These are phyloP conservation scores for Seira ritae DNA, from an alignment of 2,888 invertebrate genomes.

Conservation along the genomic window DNA sequence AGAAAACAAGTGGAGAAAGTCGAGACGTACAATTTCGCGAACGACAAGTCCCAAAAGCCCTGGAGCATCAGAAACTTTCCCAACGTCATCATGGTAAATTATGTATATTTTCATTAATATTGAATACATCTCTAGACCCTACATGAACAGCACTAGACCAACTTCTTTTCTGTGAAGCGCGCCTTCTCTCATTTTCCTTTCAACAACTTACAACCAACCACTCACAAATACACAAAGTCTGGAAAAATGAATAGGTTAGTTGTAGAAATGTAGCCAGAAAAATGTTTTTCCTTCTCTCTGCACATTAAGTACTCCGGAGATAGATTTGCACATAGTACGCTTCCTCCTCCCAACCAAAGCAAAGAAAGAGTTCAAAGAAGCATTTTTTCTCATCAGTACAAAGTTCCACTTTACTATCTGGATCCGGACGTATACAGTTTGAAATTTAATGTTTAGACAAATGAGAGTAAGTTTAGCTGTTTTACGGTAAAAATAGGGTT, in stretches of 20 bases:
- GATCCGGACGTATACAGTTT: not conserved
- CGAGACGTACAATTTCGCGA: conserved; percentile 40
- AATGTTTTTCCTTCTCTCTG: conserved; percentile 4
- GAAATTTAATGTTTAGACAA: not conserved
- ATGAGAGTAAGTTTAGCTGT: not conserved
- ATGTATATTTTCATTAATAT: conserved; percentile 71
- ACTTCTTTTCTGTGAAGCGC: not conserved
- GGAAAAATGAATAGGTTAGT: not conserved
- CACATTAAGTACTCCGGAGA: not conserved
- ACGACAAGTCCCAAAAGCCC: conserved; percentile 62
- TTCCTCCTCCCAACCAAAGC: too few relatives aligned
- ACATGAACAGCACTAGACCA: not conserved
- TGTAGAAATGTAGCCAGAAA: not conserved
- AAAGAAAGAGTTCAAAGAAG: too few relatives aligned
- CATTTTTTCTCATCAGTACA: not conserved
- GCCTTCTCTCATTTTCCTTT: conserved; percentile 14
- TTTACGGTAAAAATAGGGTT: not conserved
- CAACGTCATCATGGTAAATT: conserved; percentile 71
- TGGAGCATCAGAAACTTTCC: conserved; percentile 65
- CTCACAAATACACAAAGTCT: not conserved
- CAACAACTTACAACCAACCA: conserved; percentile 28
- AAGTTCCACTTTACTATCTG: not conserved
- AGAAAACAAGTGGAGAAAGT: conserved; percentile 44
- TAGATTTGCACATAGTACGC: conserved; percentile 5
- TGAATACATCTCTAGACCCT: conserved; percentile 52